These are phyloP conservation scores for Halotydeus destructor DNA, from an alignment of 1,140 invertebrate species.

Conservation along the genomic window DNA sequence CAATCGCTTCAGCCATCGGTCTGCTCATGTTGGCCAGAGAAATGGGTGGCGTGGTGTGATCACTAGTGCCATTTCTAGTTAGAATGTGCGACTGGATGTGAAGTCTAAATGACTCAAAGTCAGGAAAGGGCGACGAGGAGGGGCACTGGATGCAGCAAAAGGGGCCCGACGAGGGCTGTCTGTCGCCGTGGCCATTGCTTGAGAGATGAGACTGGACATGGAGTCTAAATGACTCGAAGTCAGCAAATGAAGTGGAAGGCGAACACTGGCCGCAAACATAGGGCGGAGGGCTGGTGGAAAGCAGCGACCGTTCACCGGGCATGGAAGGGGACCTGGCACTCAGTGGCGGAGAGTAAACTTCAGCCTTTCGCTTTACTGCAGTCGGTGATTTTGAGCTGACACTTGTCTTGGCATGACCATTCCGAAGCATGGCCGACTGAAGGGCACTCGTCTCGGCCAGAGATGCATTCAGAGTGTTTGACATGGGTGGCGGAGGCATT, in stretches of 20 bases:
- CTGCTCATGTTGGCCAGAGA: no score
- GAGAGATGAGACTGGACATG: conserved; percentile 60
- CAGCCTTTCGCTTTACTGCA: neutral
- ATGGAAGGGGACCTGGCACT: neutral
- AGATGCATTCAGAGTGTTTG: no score
- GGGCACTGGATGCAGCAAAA: neutral
- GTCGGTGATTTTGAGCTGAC: neutral
- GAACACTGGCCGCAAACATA: neutral
- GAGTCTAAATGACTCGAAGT: conserved; percentile 65
- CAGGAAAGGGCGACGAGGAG: conserved; percentile 40
- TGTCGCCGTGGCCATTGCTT: conserved; percentile 15
- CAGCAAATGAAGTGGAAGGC: conserved; percentile 40
- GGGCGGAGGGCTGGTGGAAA: no score
- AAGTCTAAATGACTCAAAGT: conserved; percentile 65
- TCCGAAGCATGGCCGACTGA: neutral
- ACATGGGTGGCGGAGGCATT: conserved; percentile 4
- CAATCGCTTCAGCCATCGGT: no score
- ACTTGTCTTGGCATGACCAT: neutral
- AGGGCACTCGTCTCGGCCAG: neutral
- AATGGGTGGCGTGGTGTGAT: no score
- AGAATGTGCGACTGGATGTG: conserved; percentile 60
- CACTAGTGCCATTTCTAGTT: no score
- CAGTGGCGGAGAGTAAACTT: neutral
- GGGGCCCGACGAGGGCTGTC: neutral
- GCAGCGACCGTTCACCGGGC: no score